phyloP scores from a whole-genome alignment of 2,888 invertebrate species.

The Sminthurides aquaticus region DNA sequence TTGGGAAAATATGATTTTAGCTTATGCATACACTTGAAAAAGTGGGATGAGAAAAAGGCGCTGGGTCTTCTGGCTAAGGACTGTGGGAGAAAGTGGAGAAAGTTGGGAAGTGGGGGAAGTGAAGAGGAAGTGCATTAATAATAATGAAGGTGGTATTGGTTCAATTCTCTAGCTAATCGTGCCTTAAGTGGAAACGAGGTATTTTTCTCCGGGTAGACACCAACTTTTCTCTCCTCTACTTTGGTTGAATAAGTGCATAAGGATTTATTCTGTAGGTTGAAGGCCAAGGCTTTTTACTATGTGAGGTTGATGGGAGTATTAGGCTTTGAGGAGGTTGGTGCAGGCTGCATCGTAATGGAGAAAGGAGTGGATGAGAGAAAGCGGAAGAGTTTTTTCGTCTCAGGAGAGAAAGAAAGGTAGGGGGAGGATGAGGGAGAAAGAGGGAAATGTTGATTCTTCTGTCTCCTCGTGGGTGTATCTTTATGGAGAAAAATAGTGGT shows the following conservation, averaged over 20 bases:
- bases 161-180: background rate
- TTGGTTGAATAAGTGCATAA: background rate
- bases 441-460: background rate
- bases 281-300: background rate
- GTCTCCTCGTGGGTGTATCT: background rate
- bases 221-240: background rate
- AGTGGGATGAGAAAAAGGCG: no score
- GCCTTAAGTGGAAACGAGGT: background rate
- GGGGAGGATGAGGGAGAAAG: background rate
- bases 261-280: background rate
- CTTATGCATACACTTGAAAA: no score
- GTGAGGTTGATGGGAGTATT: no score
- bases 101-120: background rate
- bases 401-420: background rate
- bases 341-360: no score
- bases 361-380: no score
- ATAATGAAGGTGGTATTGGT: background rate
- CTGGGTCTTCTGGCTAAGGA: no score
- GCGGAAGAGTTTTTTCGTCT: background rate
- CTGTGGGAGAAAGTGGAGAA: background rate
- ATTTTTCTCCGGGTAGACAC: background rate
- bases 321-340: no score
- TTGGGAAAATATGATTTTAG: no score
- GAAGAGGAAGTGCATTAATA: conserved; percentile 1
- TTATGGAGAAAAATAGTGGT: background rate